Base-by-base conservation (phyloP, 1,140 invertebrate species). In the Drosophila ambigua region DNA sequence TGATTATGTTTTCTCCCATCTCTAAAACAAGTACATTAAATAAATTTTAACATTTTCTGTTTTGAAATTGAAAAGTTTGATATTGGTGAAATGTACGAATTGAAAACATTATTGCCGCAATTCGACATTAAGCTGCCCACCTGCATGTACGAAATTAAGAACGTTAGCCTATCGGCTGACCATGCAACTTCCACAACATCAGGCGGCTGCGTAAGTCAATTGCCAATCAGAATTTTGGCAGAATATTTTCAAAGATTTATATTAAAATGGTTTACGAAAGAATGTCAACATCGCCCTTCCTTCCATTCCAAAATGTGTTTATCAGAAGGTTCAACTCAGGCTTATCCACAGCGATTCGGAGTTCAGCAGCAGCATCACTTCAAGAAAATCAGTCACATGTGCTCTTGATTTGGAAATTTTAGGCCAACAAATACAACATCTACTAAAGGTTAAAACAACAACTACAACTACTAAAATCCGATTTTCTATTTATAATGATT, bases 121-220 rank as follows among this genome's bases (percentile, higher is more conserved):
- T 91, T 91, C 50, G 88, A 91, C 31, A 91, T 92, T 39, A 78
- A 87, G 46, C 57, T 92, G 15, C 91, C 91, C 6, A 90, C 62
- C 72, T 91, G 91, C 58, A 92, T 92, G 91, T 92, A 92, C 51
- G 65, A 76, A n/a, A 61, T 92, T 59, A 91, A 87, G 58, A 91
- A 89, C 46, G 59, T 83, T n/a, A 89, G 76, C 48, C 58, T 85
- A 46, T 39, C 49, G 52, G 45, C 67, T 35, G 65, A 71, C 5
- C 16, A 51, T 13, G 28, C 49, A 11, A 24, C 50, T 63, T 62
- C 50, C 45, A 46, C 59, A 50, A 54, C 67, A 61, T 77, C 73
- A 79, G 35, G 11, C 35, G 11, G 35, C 11, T 71, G 79, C 69
- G 83, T 76, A 77, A 67, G 68, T 73, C 58, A 28, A 53, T 48